Evolutionary conservation across 2,888 invertebrate genomes (phyloP).

Genomic region (Apodemia mormo): DNA sequence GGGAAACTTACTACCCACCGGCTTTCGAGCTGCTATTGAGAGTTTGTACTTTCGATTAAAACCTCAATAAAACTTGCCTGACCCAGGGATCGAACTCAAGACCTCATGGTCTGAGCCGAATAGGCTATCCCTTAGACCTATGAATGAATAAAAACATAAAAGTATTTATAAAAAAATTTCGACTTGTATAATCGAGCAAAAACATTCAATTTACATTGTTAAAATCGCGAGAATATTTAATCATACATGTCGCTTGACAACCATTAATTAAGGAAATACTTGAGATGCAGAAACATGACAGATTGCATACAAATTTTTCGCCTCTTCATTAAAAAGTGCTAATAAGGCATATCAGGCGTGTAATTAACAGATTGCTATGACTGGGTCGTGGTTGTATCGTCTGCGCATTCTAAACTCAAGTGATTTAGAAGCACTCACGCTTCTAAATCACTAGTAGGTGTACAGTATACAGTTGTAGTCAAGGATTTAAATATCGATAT

Average conservation of each 20-base stretch:
- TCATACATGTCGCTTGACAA: background rate
- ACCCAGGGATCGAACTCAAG: too few relatives aligned
- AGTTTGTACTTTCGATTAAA: too few relatives aligned
- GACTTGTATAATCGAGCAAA: background rate
- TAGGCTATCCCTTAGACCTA: too few relatives aligned
- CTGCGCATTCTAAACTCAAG: background rate
- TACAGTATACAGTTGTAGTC: too few relatives aligned
- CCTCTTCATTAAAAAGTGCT: slow-evolving; percentile 11
- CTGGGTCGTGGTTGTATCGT: background rate
- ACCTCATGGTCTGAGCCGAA: too few relatives aligned
- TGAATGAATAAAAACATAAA: too few relatives aligned
- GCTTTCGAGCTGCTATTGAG: too few relatives aligned
- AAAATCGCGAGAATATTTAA: background rate
- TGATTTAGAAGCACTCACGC: too few relatives aligned
- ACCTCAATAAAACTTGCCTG: too few relatives aligned
- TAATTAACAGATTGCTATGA: background rate
- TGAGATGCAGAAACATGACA: background rate
- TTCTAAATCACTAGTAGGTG: background rate
- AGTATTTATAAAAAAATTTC: too few relatives aligned
- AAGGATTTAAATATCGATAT: too few relatives aligned
- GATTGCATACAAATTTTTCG: background rate
- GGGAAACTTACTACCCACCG: too few relatives aligned
- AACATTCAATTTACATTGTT: background rate
- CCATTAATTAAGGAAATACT: slow-evolving; percentile 1
- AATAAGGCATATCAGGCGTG: background rate